Evolutionary conservation across 92 coral and sea anemone genomes (phyloP).

Genomic region (Epizoanthus illoricatus): DNA sequence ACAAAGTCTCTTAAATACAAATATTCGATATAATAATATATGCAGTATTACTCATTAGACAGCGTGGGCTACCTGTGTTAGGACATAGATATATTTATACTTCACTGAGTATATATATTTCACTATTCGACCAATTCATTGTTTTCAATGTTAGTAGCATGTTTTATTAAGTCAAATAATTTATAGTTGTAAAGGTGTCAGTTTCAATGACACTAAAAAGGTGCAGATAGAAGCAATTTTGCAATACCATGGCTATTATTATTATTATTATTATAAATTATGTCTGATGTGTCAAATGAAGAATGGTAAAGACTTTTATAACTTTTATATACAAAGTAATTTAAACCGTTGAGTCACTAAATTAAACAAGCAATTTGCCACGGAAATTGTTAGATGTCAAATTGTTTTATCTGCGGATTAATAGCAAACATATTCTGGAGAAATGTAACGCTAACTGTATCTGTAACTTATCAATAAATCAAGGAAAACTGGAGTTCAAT

Average conservation of each 20-base stretch:
- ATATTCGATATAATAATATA: too few relatives aligned
- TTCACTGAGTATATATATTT: neutral
- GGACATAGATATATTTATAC: neutral
- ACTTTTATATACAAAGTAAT: neutral
- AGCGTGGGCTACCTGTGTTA: too few relatives aligned
- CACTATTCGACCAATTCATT: neutral
- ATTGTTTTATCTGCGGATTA: slow-evolving; percentile 21
- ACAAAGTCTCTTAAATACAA: too few relatives aligned
- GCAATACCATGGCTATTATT: neutral
- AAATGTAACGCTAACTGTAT: neutral
- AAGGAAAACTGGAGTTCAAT: neutral
- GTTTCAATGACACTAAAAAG: neutral
- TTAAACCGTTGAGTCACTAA: too few relatives aligned
- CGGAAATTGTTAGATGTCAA: neutral
- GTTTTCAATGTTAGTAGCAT: neutral
- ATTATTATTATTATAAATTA: neutral
- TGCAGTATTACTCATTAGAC: too few relatives aligned
- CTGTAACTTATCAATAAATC: neutral
- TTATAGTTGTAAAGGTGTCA: neutral
- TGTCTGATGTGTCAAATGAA: neutral
- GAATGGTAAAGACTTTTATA: neutral
- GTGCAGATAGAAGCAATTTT: neutral
- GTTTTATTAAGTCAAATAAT: neutral
- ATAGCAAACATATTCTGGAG: neutral
- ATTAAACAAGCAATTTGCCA: neutral